phyloP scores from a whole-genome alignment of 2,113 vertebrate genomes.

The Terrapene triunguis region DNA sequence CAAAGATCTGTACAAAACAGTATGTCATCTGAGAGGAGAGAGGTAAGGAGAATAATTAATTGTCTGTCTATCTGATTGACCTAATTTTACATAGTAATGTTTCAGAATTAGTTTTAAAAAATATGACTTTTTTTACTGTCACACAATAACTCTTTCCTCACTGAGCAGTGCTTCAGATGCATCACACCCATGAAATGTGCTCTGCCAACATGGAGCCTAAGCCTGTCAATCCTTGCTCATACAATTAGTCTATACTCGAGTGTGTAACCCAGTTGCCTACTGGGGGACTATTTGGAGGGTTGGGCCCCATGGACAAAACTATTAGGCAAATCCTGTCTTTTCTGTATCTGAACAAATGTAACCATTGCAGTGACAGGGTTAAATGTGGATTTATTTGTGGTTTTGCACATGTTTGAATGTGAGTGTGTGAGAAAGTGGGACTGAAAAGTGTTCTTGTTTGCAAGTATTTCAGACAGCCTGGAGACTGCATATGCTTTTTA shows the following conservation, averaged over 20 bases:
- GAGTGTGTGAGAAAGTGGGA: not conserved
- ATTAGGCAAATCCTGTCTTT: not conserved
- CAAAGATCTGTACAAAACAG: not conserved
- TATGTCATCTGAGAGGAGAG: not conserved
- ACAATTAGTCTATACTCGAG: not conserved
- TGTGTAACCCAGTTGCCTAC: not conserved
- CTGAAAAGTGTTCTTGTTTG: not conserved
- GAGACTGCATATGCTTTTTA: not conserved
- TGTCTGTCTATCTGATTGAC: not conserved
- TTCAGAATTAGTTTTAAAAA: not conserved
- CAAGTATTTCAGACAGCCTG: not conserved
- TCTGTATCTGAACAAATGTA: not conserved
- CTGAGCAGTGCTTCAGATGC: not conserved
- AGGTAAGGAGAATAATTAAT: not conserved
- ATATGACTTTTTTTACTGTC: not conserved
- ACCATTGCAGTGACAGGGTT: not conserved
- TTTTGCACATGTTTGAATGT: not conserved
- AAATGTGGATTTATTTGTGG: not conserved
- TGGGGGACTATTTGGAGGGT: not conserved
- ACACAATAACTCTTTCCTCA: not conserved
- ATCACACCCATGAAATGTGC: not conserved
- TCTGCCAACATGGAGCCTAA: not conserved
- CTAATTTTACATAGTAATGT: not conserved
- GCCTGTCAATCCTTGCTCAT: fast-evolving
- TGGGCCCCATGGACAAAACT: not conserved